Percentiles rank a stretch among this genome's conserved stretches.
phyloP scores from a whole-genome alignment of 2,888 invertebrate species.

The Athalia circularis region DNA sequence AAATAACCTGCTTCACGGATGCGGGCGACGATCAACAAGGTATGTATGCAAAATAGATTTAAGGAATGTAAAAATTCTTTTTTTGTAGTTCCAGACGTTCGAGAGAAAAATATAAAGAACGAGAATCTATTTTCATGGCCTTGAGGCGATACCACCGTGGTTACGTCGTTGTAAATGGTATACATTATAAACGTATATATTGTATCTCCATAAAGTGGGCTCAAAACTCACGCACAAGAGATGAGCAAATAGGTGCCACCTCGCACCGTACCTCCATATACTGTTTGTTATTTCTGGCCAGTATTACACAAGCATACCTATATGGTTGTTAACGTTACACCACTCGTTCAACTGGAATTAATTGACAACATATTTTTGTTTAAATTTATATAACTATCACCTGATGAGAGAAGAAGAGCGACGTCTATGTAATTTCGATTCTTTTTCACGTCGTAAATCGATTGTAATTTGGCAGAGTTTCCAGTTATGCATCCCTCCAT shows the following conservation, averaged over 20 bases:
- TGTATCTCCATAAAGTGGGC: too few relatives aligned
- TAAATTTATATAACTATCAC: slow-evolving; percentile 12
- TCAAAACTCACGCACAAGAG: slow-evolving; percentile 6
- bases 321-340: neutral
- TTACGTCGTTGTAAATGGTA: neutral
- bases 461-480: slow-evolving; percentile 44
- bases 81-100: slow-evolving; percentile 16
- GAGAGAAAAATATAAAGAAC: neutral
- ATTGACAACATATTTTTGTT: neutral
- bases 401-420: slow-evolving; percentile 16
- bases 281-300: slow-evolving; percentile 35
- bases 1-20: too few relatives aligned
- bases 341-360: neutral
- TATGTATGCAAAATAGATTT: neutral
- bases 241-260: neutral
- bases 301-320: slow-evolving; percentile 20
- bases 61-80: slow-evolving; percentile 8
- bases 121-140: slow-evolving; percentile 27
- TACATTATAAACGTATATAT: neutral
- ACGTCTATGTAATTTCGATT: slow-evolving; percentile 20
- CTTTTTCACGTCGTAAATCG: slow-evolving; percentile 34
- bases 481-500: slow-evolving; percentile 43
- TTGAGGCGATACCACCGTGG: neutral
- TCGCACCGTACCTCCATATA: slow-evolving; percentile 3
- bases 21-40: too few relatives aligned